Base-by-base conservation (phyloP, 1,140 invertebrate genomes). In the Bombus balteatus region DNA sequence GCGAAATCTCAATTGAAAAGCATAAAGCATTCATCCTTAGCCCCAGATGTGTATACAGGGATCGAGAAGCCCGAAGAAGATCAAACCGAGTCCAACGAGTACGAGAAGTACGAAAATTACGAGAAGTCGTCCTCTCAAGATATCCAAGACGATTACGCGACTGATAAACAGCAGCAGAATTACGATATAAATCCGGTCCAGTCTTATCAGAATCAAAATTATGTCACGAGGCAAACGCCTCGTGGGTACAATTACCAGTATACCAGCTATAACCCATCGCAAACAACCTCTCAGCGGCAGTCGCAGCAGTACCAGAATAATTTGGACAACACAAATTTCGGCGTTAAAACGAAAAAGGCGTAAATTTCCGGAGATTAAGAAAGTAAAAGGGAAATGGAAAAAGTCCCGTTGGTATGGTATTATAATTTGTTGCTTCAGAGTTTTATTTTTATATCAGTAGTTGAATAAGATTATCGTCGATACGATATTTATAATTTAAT, bases 101-200 rank as follows among this genome's bases (percentile, higher is more conserved):
- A 94, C 75, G 88, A 76, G 1, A 91, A 94, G 25, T 94, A 94
- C 75, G 89, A 76, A 1, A 91, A 89, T 76, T 95, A 94, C 39
- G 93, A 94, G 37, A 79, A 83, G 0, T 72, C 87, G 22, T 18
- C 75, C 1, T 41, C 41, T 0, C 71, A 62, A 15, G 77, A 53
- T 9, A 9, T 2, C 2, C 76, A 90, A 68, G 79, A n/a, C 28
- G 59, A 77, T 70, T 90, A 91, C 76, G 70, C 71, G 68, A 77
- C 76, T 28, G 90, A 68, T 41, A 89, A 83, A 32, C 78, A 75
- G 12, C 72, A 84, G 15, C 71, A 90, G 25, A 88, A 37, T 59
- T 92, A 91, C 47, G 80, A 83, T 18, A 72, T 59, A 12, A 86
- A 93, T 76, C 87, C 80, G 18, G 57, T 59, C 12, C 78, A 85